These are phyloP conservation scores for Protobothrops flavoviridis DNA, from an alignment of 2,113 vertebrate genomes.

Conservation along the genomic window DNA sequence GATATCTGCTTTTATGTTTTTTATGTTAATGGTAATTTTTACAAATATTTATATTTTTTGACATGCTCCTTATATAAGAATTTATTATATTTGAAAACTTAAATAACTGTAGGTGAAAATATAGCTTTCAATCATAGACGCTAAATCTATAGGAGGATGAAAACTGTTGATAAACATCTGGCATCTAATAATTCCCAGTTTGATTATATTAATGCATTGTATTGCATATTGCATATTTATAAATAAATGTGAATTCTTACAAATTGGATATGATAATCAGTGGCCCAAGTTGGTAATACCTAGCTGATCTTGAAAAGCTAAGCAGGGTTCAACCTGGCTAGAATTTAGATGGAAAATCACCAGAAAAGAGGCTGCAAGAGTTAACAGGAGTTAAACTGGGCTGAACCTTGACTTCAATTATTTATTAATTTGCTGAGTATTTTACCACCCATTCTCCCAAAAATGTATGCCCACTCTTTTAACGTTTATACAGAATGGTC, in stretches of 20 bases:
- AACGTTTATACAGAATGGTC: neutral
- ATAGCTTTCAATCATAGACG: neutral
- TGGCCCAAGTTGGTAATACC: neutral
- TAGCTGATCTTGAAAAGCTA: neutral
- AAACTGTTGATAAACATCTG: neutral
- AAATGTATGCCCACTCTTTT: neutral
- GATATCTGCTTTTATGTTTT: conserved; percentile 88
- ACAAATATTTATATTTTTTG: conserved; percentile 22
- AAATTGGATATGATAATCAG: neutral
- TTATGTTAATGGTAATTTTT: conserved; percentile 86
- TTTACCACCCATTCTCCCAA: too few relatives aligned
- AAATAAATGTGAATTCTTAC: neutral
- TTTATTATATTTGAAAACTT: neutral
- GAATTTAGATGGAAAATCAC: neutral
- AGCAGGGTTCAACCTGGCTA: neutral
- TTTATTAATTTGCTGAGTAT: neutral
- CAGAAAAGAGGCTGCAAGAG: neutral
- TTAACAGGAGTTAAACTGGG: neutral
- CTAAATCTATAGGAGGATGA: neutral
- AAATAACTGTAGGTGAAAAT: neutral
- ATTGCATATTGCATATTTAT: neutral
- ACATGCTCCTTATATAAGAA: neutral
- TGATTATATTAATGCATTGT: neutral
- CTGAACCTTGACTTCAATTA: neutral
- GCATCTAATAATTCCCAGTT: neutral